phyloP scores from a whole-genome alignment of 2,797 vertebrate genomes.

The Petrocephalus schoutedeni region DNA sequence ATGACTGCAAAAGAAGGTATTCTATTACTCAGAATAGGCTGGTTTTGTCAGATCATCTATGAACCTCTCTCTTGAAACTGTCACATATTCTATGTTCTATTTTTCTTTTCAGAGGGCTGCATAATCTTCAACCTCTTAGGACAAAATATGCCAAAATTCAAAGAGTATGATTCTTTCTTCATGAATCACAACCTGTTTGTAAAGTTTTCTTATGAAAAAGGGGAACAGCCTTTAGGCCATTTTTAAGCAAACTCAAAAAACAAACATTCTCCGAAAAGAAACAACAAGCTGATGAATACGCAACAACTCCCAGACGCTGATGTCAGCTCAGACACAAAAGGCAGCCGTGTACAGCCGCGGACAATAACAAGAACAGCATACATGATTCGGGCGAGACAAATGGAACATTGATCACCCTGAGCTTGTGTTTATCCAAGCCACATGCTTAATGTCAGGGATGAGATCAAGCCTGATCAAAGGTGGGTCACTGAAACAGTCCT shows the following conservation, averaged over 20 bases:
- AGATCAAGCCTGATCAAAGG: neutral
- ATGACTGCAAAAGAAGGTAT: neutral
- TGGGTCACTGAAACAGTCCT: neutral
- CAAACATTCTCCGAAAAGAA: neutral
- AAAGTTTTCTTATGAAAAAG: neutral
- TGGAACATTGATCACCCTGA: neutral
- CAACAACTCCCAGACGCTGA: neutral
- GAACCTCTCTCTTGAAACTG: neutral
- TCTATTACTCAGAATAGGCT: neutral
- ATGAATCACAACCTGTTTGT: neutral
- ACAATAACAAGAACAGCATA: neutral
- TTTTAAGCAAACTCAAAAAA: neutral
- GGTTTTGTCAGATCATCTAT: neutral
- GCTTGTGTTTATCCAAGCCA: neutral
- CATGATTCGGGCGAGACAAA: neutral
- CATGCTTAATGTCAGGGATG: neutral
- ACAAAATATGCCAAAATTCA: neutral
- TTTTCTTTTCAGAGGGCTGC: neutral
- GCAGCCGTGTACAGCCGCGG: neutral
- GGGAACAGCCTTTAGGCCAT: neutral
- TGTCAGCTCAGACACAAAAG: conserved; percentile 4
- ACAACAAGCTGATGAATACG: neutral
- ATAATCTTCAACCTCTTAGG: neutral
- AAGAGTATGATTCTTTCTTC: neutral
- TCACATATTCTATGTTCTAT: neutral